phyloP scores from a whole-genome alignment of 1,140 invertebrate species.

The Ceratoteleas bidentatus region DNA sequence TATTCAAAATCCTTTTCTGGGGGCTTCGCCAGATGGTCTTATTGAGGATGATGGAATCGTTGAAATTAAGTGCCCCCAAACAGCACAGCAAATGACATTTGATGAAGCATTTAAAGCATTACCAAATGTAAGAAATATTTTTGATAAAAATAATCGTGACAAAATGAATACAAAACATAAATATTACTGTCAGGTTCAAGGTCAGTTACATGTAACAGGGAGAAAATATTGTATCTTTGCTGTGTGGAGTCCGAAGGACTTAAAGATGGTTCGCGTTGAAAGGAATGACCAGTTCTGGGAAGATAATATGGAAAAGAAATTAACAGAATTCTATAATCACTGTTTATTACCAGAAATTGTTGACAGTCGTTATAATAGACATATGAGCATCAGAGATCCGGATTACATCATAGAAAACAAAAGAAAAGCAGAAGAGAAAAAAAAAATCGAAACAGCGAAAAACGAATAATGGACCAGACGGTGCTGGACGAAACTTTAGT shows the following conservation, averaged over 20 bases:
- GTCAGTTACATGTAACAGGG: constrained; percentile 65
- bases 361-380: constrained; percentile 66
- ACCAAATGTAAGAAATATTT: background rate
- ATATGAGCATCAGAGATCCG: constrained; percentile 67
- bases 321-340: constrained; percentile 68
- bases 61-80: constrained; percentile 75
- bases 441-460: background rate
- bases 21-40: constrained; percentile 77
- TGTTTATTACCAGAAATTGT: constrained; percentile 72
- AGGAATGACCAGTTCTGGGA: constrained; percentile 50
- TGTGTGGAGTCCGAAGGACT: constrained; percentile 60
- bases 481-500: background rate
- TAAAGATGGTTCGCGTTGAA: constrained; percentile 31
- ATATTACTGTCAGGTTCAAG: constrained; percentile 71
- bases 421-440: background rate
- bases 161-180: constrained; percentile 62
- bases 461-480: background rate
- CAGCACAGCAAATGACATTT: constrained; percentile 21
- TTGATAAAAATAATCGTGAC: constrained; percentile 23
- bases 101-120: constrained; percentile 31
- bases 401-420: constrained; percentile 45
- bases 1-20: constrained; percentile 69
- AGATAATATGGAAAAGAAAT: constrained; percentile 40
- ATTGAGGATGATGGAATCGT: constrained; percentile 67
- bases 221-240: constrained; percentile 55